phyloP scores from a whole-genome alignment of 1,140 invertebrate species.

The Zaprionus nigranus region DNA sequence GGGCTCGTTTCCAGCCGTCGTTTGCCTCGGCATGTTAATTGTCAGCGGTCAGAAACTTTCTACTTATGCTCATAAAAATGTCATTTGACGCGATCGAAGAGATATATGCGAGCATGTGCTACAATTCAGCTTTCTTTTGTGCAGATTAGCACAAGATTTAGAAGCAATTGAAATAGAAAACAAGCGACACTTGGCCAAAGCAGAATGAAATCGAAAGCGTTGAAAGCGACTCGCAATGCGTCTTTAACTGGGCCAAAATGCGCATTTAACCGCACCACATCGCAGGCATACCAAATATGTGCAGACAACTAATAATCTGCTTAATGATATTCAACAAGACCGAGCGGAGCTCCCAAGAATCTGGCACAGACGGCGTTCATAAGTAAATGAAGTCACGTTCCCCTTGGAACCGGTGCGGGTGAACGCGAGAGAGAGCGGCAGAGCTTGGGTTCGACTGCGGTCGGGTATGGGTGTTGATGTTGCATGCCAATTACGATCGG shows the following conservation, averaged over 20 bases:
- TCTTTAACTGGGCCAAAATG: slow-evolving; percentile 73
- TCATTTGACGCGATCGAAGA: slow-evolving; percentile 70
- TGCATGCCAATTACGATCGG: slow-evolving; percentile 71
- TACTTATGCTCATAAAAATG: slow-evolving; percentile 79
- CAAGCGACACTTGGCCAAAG: slow-evolving; percentile 36
- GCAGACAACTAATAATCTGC: slow-evolving; percentile 41
- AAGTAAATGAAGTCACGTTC: slow-evolving; percentile 58
- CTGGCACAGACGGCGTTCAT: slow-evolving; percentile 67
- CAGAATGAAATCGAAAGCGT: slow-evolving; percentile 81
- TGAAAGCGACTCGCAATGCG: slow-evolving; percentile 52
- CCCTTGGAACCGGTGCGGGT: background rate
- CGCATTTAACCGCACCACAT: slow-evolving; percentile 69
- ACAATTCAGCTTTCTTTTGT: slow-evolving; percentile 76
- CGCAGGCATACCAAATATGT: slow-evolving; percentile 73
- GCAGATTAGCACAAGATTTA: slow-evolving; percentile 67
- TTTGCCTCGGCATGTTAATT: slow-evolving; percentile 72
- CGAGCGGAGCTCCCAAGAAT: slow-evolving; percentile 51
- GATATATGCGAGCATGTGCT: slow-evolving; percentile 60
- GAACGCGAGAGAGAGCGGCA: background rate
- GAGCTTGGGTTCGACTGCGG: background rate
- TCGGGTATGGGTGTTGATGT: slow-evolving; percentile 34
- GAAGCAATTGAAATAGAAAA: slow-evolving; percentile 83
- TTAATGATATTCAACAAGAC: slow-evolving; percentile 51
- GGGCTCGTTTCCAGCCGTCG: slow-evolving; percentile 31
- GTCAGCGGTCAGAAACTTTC: slow-evolving; percentile 70